phyloP scores from a whole-genome alignment of 2,888 invertebrate species.

The Mythimna vitellina region DNA sequence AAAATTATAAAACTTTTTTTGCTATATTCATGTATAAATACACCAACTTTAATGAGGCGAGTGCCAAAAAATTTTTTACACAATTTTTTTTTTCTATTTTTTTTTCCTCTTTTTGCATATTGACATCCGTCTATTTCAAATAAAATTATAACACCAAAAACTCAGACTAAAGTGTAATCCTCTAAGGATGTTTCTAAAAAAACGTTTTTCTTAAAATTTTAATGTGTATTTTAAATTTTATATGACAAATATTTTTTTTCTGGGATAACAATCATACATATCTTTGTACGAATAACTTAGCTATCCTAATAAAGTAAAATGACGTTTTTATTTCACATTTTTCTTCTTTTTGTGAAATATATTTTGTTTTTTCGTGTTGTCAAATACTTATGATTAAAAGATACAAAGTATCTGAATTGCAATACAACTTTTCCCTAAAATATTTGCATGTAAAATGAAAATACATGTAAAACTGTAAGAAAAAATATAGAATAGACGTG shows the following conservation, averaged over 20 bases:
- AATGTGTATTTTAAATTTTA: slow-evolving; percentile 66
- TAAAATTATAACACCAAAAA: slow-evolving; percentile 85
- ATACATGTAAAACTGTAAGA: slow-evolving; percentile 77
- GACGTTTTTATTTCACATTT: slow-evolving; percentile 3
- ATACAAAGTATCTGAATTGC: slow-evolving; percentile 53
- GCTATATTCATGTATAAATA: slow-evolving; percentile 15
- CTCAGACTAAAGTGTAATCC: slow-evolving; percentile 82
- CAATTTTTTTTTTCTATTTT: slow-evolving; percentile 38
- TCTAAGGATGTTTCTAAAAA: slow-evolving; percentile 83
- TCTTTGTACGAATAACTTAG: slow-evolving; percentile 45
- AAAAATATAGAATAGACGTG: slow-evolving; percentile 77
- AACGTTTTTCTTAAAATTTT: slow-evolving; percentile 75
- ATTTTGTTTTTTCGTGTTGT: background rate
- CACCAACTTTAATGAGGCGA: slow-evolving; percentile 59
- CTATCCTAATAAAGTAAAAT: slow-evolving; percentile 35
- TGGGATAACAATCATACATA: slow-evolving; percentile 44
- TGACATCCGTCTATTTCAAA: slow-evolving; percentile 77
- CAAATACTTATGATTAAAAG: slow-evolving; percentile 15
- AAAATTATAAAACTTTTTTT: background rate
- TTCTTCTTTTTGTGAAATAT: slow-evolving; percentile 1
- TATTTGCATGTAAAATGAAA: slow-evolving; percentile 63
- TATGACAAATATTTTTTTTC: slow-evolving; percentile 54
- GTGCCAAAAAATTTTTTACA: slow-evolving; percentile 72
- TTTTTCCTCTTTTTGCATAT: slow-evolving; percentile 63
- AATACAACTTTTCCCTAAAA: slow-evolving; percentile 45